Base-by-base conservation (phyloP, 2,797 vertebrate genomes). In the Lophotriccus pileatus region DNA sequence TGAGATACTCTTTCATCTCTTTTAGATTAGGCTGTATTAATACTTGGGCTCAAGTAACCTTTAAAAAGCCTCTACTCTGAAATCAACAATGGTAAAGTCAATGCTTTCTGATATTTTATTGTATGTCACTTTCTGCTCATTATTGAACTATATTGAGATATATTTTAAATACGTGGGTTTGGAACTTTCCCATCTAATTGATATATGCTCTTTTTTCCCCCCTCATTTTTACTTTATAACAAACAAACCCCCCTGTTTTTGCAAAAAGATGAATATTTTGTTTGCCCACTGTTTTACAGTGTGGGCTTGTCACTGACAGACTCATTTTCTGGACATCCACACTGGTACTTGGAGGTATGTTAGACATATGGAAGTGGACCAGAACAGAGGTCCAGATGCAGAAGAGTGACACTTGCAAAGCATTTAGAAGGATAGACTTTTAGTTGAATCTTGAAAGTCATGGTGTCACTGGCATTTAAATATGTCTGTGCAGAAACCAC, bases 1-100 rank as follows among this genome's bases (percentile, higher is more conserved):
- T 93, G 69, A 63, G 79, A 62, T 75, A 77, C 50, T 78, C 70
- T 87, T 94, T 95, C 9, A 10, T 89, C 73, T 91, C 39, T 85
- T 77, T 79, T 79, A 92, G 50, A 66, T 78, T 62, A 76, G 63
- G 19, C 69, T 92, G 28, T 92, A 46, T 92, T 88, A 84, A 69
- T 43, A 52, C 19, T 70, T 81, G 17, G n/a, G 58, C 50, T 94
- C 44, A 90, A 79, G 84, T 77, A 88, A 82, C 63, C 32, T 72
- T 72, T 83, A 86, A 81, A 93, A 68, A 18, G 6, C n/a, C 83
- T 85, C 43, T 91, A 7, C 30, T 85, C 53, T 89, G 79, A 89
- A 91, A 70, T 84, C 46, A 84, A 24, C 28, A 75, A 56, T 69
- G 32, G 55, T 55, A 66, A 93, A 95, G 19, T 10, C 63, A 73